Evolutionary conservation across 2,113 vertebrate genomes (phyloP), one percentile per base, ranked within the genome.

Genomic region (Pogonocichla stellata): DNA sequence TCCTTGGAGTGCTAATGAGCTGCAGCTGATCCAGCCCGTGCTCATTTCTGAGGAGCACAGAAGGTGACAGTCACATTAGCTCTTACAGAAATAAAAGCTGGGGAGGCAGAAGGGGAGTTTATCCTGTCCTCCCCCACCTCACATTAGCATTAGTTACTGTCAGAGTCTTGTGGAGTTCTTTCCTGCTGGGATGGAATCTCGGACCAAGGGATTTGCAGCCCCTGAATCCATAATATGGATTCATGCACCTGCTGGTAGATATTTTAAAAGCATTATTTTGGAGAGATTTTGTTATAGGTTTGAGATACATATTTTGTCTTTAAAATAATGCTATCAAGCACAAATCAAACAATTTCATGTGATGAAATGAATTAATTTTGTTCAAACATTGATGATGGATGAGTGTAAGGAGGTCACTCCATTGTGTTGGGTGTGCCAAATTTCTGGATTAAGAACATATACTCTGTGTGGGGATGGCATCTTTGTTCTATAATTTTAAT

Each of bases 211-310:
- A 72, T 45, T 15, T 16, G 26, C 26, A 88, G 29, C 14, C 9
- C 8, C n/a, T 43, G 19, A 56, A 43, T 64, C 54, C 10, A 5
- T 50, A 56, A 29, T 0, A 1, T 34, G 5, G 14, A 48, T 48
- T 38, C 22, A 3, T 17, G 5, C 3, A 5, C n/a, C 26, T 58
- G 23, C 11, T 48, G 8, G 10, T 3, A 19, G 26, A 10, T 20
- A 19, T 10, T 38, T 5, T 5, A 14, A 75, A 66, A 26, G 3
- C 43, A 9, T 62, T 58, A 8, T 16, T 22, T 5, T 1, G 8
- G 10, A 40, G 38, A 40, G 19, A 36, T 23, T 17, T 82, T 50
- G 34, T 48, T 73, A 17, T 2, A 24, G 25, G 28, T 18, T 19
- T 87, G 47, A 67, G 19, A 14, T 18, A 36, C 61, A 51, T 70